These are phyloP conservation scores for Gadus macrocephalus DNA, from an alignment of 2,113 vertebrate species.

Conservation along the genomic window DNA sequence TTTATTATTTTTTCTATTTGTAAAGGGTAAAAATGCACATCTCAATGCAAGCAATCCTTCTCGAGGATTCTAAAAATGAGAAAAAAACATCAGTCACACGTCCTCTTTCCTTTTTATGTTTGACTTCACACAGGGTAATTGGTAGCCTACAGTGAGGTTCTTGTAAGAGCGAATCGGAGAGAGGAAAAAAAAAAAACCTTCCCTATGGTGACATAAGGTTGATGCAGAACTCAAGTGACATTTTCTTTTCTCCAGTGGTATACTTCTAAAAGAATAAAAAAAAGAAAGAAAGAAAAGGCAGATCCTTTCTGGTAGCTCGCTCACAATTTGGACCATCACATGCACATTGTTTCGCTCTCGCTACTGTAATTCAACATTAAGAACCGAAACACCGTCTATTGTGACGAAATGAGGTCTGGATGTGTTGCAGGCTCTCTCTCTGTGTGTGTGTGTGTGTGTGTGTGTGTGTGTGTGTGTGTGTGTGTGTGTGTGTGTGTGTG, in stretches of 20 bases:
- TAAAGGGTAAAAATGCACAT: too few species aligned
- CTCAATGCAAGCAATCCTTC: too few species aligned
- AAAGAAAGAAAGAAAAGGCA: slow-evolving; percentile 31
- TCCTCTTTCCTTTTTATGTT: slow-evolving; percentile 37
- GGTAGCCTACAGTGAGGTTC: slow-evolving; percentile 38
- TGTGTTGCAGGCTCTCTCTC: not conserved
- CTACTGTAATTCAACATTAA: too few species aligned
- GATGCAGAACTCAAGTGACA: slow-evolving; percentile 55
- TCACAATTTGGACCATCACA: slow-evolving; percentile 20
- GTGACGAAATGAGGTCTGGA: too few species aligned
- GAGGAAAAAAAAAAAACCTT: slow-evolving; percentile 29
- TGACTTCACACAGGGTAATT: slow-evolving; percentile 51
- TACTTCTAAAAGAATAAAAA: slow-evolving; percentile 9
- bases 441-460: not conserved
- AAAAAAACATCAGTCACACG: slow-evolving; percentile 13
- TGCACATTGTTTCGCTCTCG: too few species aligned
- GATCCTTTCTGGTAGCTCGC: slow-evolving; percentile 28
- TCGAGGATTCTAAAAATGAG: too few species aligned
- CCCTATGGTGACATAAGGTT: slow-evolving; percentile 53
- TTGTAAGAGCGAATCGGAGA: not conserved
- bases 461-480: not conserved
- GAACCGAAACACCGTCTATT: too few species aligned
- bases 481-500: not conserved
- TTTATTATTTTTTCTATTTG: too few species aligned
- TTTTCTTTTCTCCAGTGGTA: slow-evolving; percentile 44